Evolutionary conservation across 1,140 invertebrate species (phyloP).

Genomic region (Leguminivora glycinivorella): DNA sequence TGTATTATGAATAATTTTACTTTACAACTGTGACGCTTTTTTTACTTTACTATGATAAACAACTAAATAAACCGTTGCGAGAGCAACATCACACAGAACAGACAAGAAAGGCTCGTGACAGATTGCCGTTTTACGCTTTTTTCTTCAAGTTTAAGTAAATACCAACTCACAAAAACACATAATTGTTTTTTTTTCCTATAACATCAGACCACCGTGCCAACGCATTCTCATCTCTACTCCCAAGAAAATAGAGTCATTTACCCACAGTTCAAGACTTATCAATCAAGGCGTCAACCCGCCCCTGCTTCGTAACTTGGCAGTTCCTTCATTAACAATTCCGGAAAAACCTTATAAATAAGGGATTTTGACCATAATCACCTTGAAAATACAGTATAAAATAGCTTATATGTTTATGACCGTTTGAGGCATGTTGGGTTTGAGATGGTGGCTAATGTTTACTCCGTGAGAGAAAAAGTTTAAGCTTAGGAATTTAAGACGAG

Average conservation of each 20-base stretch:
- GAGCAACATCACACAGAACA: no score
- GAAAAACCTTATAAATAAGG: background rate
- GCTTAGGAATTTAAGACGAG: background rate
- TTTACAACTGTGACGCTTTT: no score
- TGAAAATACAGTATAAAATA: background rate
- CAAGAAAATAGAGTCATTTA: background rate
- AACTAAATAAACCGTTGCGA: no score
- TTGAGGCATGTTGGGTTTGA: background rate
- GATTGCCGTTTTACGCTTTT: no score
- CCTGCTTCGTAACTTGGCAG: background rate
- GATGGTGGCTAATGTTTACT: background rate
- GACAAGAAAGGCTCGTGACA: no score
- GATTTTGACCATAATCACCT: background rate
- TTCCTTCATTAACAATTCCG: background rate
- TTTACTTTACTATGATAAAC: no score
- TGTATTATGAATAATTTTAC: no score
- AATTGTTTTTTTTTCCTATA: background rate
- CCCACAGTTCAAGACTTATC: background rate
- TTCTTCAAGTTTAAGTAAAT: no score
- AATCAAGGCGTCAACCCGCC: conserved; percentile 1
- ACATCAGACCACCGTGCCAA: background rate
- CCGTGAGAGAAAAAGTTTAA: background rate
- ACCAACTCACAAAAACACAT: no score
- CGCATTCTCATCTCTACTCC: background rate
- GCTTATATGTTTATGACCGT: background rate